A percentile compares a stretch with the other conserved stretches of the same genome.
Conservation (phyloP, 1,140 invertebrate genomes). For the Uloborus diversus region DNA sequence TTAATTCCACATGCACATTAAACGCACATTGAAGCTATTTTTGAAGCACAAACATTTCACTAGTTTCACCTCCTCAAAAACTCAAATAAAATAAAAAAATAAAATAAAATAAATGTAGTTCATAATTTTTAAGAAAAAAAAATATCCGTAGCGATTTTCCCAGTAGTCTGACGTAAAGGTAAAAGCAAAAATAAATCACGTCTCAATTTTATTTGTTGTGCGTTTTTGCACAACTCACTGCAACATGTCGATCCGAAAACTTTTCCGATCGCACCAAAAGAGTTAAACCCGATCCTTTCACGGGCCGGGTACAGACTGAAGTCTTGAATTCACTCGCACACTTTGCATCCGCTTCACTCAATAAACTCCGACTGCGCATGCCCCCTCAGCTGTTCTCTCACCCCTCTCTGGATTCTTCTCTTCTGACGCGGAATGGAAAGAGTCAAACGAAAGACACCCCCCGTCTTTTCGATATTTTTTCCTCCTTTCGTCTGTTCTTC, state of each 20-base stretch:
- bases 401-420: neutral
- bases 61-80: neutral
- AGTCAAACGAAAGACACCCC: neutral
- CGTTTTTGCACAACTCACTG: neutral
- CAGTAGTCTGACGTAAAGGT: neutral
- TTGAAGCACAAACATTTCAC: neutral
- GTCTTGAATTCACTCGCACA: neutral
- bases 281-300: neutral
- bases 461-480: neutral
- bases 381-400: neutral
- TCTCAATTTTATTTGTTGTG: neutral
- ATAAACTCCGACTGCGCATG: neutral
- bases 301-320: neutral
- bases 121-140: neutral
- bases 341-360: conserved; percentile 4
- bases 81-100: neutral
- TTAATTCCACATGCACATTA: neutral
- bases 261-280: neutral
- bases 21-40: too few relatives aligned
- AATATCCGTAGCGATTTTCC: neutral
- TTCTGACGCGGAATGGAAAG: conserved; percentile 3
- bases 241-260: neutral
- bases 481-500: neutral
- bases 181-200: neutral
- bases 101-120: neutral